These are phyloP conservation scores for Euleptes europaea DNA, from an alignment of 2,113 vertebrate species.

Conservation along the genomic window DNA sequence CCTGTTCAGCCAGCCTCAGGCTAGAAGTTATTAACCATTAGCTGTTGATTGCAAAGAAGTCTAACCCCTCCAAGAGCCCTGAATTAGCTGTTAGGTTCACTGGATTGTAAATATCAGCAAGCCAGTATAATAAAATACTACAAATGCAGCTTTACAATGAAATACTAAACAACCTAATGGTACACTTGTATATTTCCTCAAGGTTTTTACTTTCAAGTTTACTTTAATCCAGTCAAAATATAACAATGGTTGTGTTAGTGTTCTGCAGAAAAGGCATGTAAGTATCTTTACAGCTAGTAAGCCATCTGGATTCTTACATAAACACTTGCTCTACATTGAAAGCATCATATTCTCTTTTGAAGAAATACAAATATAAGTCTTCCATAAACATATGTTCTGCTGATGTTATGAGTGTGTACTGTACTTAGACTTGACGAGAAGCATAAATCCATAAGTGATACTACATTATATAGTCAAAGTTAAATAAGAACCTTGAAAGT, in stretches of 20 bases:
- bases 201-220: neutral
- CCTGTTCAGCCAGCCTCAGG: no score
- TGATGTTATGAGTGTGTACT: neutral
- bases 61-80: neutral
- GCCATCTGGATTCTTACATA: neutral
- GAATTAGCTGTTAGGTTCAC: neutral
- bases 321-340: neutral
- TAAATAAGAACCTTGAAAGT: conserved; percentile 34
- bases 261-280: neutral
- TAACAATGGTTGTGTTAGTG: neutral
- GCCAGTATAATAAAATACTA: neutral
- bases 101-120: neutral
- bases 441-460: neutral
- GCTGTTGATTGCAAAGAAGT: neutral
- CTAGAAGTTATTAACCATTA: no score
- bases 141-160: neutral
- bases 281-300: neutral
- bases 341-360: neutral
- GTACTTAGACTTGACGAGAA: neutral
- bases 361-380: neutral
- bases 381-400: conserved; percentile 12
- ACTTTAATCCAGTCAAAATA: neutral
- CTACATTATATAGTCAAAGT: conserved; percentile 4
- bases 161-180: neutral
- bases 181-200: neutral